Evolutionary conservation across 2,888 invertebrate genomes (phyloP).

Genomic region (Liodrosophila aerea): DNA sequence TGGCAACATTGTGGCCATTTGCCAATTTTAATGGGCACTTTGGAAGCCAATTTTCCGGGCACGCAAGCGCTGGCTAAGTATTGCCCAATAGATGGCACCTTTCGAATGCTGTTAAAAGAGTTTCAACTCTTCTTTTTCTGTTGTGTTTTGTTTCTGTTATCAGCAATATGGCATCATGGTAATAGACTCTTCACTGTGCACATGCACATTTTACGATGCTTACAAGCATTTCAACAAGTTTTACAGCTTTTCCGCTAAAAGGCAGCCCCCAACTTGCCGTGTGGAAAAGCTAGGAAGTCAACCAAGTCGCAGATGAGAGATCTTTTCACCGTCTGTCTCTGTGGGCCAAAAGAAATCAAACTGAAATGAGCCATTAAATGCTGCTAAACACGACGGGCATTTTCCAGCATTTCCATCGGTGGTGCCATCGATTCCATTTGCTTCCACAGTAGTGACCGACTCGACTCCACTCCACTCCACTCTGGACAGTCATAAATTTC

Average conservation of each 20-base stretch:
- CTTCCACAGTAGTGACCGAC: slow-evolving; percentile 48
- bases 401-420: slow-evolving; percentile 71
- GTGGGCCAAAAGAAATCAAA: slow-evolving; percentile 73
- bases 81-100: slow-evolving; percentile 53
- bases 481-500: slow-evolving; percentile 67
- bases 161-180: slow-evolving; percentile 69
- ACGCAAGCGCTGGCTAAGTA: slow-evolving; percentile 15
- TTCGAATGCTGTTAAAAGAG: slow-evolving; percentile 47
- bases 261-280: slow-evolving; percentile 57
- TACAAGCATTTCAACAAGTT: slow-evolving; percentile 77
- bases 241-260: slow-evolving; percentile 77
- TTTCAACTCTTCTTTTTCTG: slow-evolving; percentile 7
- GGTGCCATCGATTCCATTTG: slow-evolving; percentile 44
- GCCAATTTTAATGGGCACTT: slow-evolving; percentile 58
- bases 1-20: slow-evolving; percentile 31
- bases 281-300: slow-evolving; percentile 46
- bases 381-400: slow-evolving; percentile 75
- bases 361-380: slow-evolving; percentile 80
- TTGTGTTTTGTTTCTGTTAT: slow-evolving; percentile 45
- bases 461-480: slow-evolving; percentile 22
- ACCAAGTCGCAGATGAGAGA: slow-evolving; percentile 8
- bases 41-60: slow-evolving; percentile 56
- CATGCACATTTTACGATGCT: slow-evolving; percentile 68
- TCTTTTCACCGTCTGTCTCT: slow-evolving; percentile 16
- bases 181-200: slow-evolving; percentile 70